Base-by-base conservation (phyloP, 1,140 invertebrate genomes). In the Achroia grisella region DNA sequence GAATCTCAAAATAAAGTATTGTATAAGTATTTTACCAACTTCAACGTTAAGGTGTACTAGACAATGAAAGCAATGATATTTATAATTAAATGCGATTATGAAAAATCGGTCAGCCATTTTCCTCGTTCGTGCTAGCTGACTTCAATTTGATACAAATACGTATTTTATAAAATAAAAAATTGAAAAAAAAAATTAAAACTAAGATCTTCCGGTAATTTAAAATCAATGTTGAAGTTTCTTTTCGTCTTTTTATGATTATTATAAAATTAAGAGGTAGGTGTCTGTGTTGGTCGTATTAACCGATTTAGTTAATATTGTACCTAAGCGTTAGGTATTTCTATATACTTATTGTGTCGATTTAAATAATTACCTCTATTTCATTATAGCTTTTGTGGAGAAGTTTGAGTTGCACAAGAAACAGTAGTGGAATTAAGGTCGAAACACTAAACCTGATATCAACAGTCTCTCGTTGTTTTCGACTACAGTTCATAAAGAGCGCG, bases 21-120 rank as follows among this genome's bases (percentile, higher is more conserved):
- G 63, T 71, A 62, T 81, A 84, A 84, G 79, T 81, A 84, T 84
- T 84, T 81, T 79, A 84, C 71, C 71, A 68, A 78, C 67, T 71
- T 67, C 70, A 73, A 71, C 56, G 61, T 68, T 70, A 74, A 67
- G 61, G 53, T 61, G 62, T 76, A 70, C 70, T 73, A 83, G 63
- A 65, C 54, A 67, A 72, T 64, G 63, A 70, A 84, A 84, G 75
- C 79, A 79, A 84, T 81, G 68, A 74, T 84, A 84, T 84, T 81
- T 84, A 81, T 78, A 76, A 75, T 62, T 61, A 66, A 60, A 61
- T 59, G 61, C 59, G 47, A 68, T 71, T 64, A 69, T 48, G 46
- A 57, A 65, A 63, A 66, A 60, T 70, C 60, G 57, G 75, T 83
- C 79, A 69, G 79, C 73, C 66, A 63, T 67, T 75, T 69, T 76